Evolutionary conservation across 1,140 invertebrate species (phyloP).

Genomic region (Drosophila kepulauana): DNA sequence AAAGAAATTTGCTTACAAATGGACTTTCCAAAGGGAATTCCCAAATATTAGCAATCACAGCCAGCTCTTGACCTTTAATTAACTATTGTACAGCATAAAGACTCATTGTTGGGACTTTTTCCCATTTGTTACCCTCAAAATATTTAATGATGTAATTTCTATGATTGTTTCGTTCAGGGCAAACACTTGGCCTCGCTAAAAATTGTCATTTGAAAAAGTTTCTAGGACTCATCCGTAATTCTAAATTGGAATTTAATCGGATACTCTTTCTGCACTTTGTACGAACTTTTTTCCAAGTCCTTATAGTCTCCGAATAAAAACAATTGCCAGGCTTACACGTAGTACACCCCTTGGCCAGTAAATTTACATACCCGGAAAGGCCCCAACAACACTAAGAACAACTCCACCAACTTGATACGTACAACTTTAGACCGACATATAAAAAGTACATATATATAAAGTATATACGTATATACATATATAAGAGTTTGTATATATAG

Average conservation of each 20-base stretch:
- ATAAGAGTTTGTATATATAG: not conserved
- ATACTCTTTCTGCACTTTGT: slow-evolving; percentile 10
- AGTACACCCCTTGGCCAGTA: slow-evolving; percentile 62
- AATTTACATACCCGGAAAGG: slow-evolving; percentile 77
- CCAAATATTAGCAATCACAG: too few species aligned
- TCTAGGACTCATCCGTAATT: not conserved
- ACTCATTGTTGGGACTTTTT: too few species aligned
- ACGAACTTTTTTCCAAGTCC: slow-evolving; percentile 70
- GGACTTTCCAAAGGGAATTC: too few species aligned
- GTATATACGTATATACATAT: not conserved
- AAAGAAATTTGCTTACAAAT: too few species aligned
- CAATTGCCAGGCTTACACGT: slow-evolving; percentile 46
- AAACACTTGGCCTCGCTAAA: not conserved
- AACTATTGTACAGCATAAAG: too few species aligned
- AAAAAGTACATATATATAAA: slow-evolving; percentile 12
- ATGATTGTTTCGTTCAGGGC: not conserved
- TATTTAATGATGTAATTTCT: not conserved
- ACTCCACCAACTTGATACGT: slow-evolving; percentile 48
- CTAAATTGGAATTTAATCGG: not conserved
- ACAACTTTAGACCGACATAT: slow-evolving; percentile 70
- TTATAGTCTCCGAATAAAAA: slow-evolving; percentile 63
- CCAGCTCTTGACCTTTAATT: too few species aligned
- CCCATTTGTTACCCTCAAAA: too few species aligned
- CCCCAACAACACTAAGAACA: slow-evolving; percentile 44
- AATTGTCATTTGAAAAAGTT: not conserved